Percentiles rank a stretch among this genome's conserved stretches.
These are phyloP conservation scores for Lonchura striata DNA, from an alignment of 2,113 vertebrate species.

Conservation along the genomic window DNA sequence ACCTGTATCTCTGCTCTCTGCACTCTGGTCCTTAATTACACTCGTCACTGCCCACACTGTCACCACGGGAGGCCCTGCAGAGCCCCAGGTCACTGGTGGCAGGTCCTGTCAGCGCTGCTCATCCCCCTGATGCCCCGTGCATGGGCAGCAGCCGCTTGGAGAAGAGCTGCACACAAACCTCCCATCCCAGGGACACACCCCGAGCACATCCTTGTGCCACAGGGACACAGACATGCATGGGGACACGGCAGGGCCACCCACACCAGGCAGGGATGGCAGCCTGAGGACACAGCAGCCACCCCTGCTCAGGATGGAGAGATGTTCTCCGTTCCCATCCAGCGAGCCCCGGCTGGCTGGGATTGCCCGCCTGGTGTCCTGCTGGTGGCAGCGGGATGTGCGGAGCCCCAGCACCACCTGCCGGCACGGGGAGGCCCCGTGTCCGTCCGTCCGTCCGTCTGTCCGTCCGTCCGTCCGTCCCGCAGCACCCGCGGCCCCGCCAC, in stretches of 20 bases:
- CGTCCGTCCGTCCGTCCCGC: fast-evolving
- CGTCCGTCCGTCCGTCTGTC: not conserved
- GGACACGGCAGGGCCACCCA: not conserved
- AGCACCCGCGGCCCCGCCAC: not conserved
- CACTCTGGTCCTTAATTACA: not conserved
- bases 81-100: not conserved
- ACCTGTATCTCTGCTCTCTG: not conserved
- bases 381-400: not conserved
- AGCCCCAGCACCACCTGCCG: slow-evolving; percentile 4
- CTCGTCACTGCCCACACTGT: not conserved
- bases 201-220: not conserved
- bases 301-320: not conserved
- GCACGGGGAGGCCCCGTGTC: no score
- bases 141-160: not conserved
- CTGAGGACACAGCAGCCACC: not conserved
- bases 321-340: not conserved
- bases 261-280: not conserved
- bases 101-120: not conserved
- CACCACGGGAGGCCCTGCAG: fast-evolving
- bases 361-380: not conserved
- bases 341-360: not conserved
- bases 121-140: no score
- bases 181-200: not conserved
- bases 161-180: not conserved
- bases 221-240: not conserved